These are phyloP conservation scores for Oryctes rhinoceros DNA, from an alignment of 1,140 invertebrate genomes.

Conservation along the genomic window DNA sequence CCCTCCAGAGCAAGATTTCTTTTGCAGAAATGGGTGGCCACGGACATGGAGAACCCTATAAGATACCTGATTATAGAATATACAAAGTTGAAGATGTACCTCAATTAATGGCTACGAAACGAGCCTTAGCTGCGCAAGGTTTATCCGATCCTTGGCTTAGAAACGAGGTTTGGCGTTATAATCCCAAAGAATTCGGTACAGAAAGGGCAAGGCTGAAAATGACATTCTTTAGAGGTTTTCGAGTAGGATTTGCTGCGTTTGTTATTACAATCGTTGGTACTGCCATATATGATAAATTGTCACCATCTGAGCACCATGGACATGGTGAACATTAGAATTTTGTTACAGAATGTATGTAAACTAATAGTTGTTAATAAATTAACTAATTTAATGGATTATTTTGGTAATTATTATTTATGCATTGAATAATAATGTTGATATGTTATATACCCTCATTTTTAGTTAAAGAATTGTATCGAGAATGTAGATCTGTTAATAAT, in stretches of 20 bases:
- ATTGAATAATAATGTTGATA: too few species aligned
- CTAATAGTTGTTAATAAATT: not conserved
- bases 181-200: slow-evolving; percentile 65
- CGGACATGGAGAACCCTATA: slow-evolving; percentile 29
- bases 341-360: not conserved
- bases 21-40: slow-evolving; percentile 29
- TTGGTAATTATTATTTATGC: too few species aligned
- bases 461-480: too few species aligned
- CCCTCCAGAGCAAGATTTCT: not conserved
- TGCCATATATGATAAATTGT: slow-evolving; percentile 63
- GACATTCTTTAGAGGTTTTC: slow-evolving; percentile 67
- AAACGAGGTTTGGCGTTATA: slow-evolving; percentile 83
- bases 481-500: too few species aligned
- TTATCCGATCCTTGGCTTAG: slow-evolving; percentile 86
- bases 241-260: slow-evolving; percentile 70
- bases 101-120: slow-evolving; percentile 68
- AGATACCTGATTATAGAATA: slow-evolving; percentile 72
- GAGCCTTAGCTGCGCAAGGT: slow-evolving; percentile 72
- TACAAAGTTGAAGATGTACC: slow-evolving; percentile 78
- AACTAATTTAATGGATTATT: not conserved
- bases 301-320: slow-evolving; percentile 61
- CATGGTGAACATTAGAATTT: not conserved
- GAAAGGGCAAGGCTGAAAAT: slow-evolving; percentile 54
- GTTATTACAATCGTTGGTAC: slow-evolving; percentile 68
- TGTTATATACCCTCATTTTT: too few species aligned